Evolutionary conservation across 2,113 vertebrate species (phyloP).

Genomic region (Mionectes macconnelli): DNA sequence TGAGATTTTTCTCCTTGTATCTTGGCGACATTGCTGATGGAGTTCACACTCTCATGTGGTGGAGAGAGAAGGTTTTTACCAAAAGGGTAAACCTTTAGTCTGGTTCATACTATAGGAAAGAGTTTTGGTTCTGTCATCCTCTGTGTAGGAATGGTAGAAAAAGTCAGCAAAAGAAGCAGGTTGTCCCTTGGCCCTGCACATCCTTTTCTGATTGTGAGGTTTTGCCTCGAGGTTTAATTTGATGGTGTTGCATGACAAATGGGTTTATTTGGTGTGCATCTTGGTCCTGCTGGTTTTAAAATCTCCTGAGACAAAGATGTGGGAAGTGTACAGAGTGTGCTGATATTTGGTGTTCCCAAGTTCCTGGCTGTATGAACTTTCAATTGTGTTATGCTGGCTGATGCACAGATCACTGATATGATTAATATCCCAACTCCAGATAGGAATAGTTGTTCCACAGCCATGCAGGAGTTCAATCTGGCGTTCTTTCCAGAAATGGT

Average conservation of each 20-base stretch:
- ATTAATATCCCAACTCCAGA: neutral
- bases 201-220: neutral
- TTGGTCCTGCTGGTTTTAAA: neutral
- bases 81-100: neutral
- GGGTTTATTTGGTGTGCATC: neutral
- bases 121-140: neutral
- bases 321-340: neutral
- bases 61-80: neutral
- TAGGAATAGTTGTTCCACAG: neutral
- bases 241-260: neutral
- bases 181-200: neutral
- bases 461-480: neutral
- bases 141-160: neutral
- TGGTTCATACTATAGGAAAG: neutral
- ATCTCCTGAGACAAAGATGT: neutral
- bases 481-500: neutral
- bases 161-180: neutral
- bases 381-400: neutral
- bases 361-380: neutral
- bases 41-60: neutral
- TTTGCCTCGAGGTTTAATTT: neutral
- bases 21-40: slow-evolving; percentile 44
- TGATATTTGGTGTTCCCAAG: neutral
- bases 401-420: neutral
- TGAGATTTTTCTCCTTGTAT: slow-evolving; percentile 38